phyloP scores from a whole-genome alignment of 1,140 invertebrate genomes.

The Gonioctena quinquepunctata region DNA sequence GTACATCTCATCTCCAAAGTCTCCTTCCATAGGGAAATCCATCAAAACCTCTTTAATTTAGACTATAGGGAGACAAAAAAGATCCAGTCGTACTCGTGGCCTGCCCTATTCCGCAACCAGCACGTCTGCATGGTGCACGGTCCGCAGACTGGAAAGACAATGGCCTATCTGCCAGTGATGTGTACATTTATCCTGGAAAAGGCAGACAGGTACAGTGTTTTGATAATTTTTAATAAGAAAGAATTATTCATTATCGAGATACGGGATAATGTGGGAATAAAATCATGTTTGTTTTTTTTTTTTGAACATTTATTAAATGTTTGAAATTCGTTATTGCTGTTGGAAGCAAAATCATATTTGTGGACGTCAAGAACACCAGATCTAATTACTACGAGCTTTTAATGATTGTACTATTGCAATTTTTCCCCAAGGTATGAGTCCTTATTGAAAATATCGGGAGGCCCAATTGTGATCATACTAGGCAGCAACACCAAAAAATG shows the following conservation, averaged over 20 bases:
- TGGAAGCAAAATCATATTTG: too few species aligned
- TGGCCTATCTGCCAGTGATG: constrained; percentile 59
- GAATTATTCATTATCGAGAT: too few species aligned
- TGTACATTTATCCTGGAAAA: constrained; percentile 54
- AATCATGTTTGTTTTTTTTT: too few species aligned
- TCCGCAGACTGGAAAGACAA: constrained; percentile 58
- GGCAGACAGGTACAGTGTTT: constrained; percentile 27
- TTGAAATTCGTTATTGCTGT: too few species aligned
- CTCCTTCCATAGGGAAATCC: constrained; percentile 36
- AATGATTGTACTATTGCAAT: too few species aligned
- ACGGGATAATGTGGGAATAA: too few species aligned
- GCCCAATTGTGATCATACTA: constrained; percentile 43
- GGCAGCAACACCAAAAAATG: constrained; percentile 35
- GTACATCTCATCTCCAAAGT: constrained; percentile 23
- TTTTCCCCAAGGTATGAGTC: constrained; percentile 21
- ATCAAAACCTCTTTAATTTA: constrained; percentile 25
- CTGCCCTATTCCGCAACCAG: constrained; percentile 55
- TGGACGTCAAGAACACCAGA: too few species aligned
- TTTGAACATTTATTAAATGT: too few species aligned
- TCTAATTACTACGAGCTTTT: too few species aligned
- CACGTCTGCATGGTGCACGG: constrained; percentile 57
- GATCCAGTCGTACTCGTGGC: constrained; percentile 59
- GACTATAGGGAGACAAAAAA: constrained; percentile 35
- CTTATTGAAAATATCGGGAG: constrained; percentile 23
- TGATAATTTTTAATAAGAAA: too few species aligned